A percentile compares a stretch with the other conserved stretches of the same genome.
phyloP scores from a whole-genome alignment of 2,888 invertebrate genomes.

The Conchocele bisecta region DNA sequence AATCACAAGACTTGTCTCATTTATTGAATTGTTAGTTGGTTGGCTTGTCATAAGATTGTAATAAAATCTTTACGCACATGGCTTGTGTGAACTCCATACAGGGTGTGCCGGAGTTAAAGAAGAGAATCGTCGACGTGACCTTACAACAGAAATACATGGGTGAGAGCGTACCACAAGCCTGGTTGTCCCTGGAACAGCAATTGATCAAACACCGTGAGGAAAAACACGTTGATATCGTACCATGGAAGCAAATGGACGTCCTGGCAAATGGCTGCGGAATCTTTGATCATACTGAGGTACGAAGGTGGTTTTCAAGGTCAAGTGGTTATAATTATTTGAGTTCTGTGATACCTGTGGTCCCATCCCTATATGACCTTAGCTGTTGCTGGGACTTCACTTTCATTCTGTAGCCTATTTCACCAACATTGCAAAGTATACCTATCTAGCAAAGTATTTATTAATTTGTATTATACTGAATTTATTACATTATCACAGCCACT shows the following conservation, averaged over 20 bases:
- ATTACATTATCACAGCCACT: too few relatives aligned
- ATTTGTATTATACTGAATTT: too few relatives aligned
- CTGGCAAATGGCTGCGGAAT: conserved; percentile 66
- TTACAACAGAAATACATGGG: conserved; percentile 81
- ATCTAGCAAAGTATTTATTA: too few relatives aligned
- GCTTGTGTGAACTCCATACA: conserved; percentile 50
- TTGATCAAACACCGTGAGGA: conserved; percentile 67
- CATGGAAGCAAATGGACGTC: conserved; percentile 59
- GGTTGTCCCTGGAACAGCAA: conserved; percentile 78
- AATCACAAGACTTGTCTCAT: too few relatives aligned
- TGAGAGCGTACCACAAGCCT: conserved; percentile 81
- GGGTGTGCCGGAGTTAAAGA: conserved; percentile 74
- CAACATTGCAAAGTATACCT: too few relatives aligned
- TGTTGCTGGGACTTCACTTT: too few relatives aligned
- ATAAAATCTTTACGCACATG: too few relatives aligned
- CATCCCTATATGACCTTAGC: too few relatives aligned
- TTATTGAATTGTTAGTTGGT: too few relatives aligned
- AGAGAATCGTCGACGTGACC: conserved; percentile 70
- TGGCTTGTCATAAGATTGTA: too few relatives aligned
- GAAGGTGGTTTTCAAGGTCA: background rate
- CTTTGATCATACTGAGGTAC: conserved; percentile 70
- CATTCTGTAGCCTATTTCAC: too few relatives aligned
- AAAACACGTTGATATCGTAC: conserved; percentile 56
- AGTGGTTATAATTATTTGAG: background rate
- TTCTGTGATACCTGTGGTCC: too few relatives aligned